Evolutionary conservation across 2,113 vertebrate species (phyloP).

Genomic region (Stigmatopora nigra): DNA sequence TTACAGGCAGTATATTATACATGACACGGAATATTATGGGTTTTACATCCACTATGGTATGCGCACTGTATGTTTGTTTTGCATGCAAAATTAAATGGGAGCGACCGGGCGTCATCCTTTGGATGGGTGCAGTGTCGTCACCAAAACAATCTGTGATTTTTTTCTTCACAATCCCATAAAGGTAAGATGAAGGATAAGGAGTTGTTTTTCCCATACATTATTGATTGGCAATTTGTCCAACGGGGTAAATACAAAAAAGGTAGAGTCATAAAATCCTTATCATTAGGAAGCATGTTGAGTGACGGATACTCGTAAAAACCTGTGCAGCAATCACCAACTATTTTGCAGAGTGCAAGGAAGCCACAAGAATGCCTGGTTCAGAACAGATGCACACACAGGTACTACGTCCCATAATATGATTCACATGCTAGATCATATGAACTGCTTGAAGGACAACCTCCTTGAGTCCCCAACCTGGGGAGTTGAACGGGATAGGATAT

Average conservation of each 20-base stretch:
- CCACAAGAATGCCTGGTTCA: constrained; percentile 19
- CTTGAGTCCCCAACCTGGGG: constrained; percentile 31
- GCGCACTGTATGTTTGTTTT: background rate
- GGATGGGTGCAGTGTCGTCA: background rate
- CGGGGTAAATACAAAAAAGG: constrained; percentile 9
- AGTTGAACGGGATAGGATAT: constrained; percentile 9
- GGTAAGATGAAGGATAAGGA: background rate
- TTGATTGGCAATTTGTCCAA: constrained; percentile 1
- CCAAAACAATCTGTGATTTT: background rate
- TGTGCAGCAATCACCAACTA: constrained; percentile 17
- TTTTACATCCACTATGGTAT: background rate
- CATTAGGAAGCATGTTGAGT: constrained; percentile 47
- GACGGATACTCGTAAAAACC: constrained; percentile 38
- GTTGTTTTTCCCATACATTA: background rate
- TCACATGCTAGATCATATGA: constrained; percentile 50
- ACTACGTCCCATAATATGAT: constrained; percentile 37
- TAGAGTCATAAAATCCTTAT: constrained; percentile 41
- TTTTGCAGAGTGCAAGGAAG: constrained; percentile 20
- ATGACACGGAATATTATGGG: background rate
- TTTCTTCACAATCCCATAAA: background rate
- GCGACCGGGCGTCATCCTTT: background rate
- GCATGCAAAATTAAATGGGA: background rate
- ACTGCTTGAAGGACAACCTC: constrained; percentile 36
- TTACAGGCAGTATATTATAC: constrained; percentile 4
- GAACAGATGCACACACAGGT: constrained; percentile 13